phyloP scores from a whole-genome alignment of 2,888 invertebrate genomes.

The Pristionchus mayeri region DNA sequence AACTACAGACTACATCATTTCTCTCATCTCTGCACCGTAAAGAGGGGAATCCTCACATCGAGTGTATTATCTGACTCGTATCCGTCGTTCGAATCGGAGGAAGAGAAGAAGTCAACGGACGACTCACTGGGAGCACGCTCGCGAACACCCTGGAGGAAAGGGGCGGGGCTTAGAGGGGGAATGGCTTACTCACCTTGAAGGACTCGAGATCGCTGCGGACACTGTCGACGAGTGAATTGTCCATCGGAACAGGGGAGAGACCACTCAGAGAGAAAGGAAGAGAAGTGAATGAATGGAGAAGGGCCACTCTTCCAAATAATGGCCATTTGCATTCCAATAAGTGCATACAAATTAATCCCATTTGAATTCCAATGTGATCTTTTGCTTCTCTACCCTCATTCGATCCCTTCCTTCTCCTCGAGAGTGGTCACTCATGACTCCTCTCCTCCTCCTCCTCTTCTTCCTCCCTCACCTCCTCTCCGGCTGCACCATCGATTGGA shows the following conservation, averaged over 20 bases:
- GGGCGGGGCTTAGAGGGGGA: not conserved
- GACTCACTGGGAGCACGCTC: not conserved
- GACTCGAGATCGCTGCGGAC: slow-evolving; percentile 37
- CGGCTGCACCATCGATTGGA: not conserved
- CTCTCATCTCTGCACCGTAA: no score
- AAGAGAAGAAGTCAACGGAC: not conserved
- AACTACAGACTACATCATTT: no score
- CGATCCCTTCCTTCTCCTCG: not conserved
- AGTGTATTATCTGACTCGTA: slow-evolving; percentile 35
- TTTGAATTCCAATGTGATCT: not conserved
- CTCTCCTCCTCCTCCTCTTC: not conserved
- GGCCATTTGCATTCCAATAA: not conserved
- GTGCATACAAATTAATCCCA: not conserved
- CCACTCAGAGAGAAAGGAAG: slow-evolving; percentile 14
- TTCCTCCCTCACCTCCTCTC: not conserved
- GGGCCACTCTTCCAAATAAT: not conserved
- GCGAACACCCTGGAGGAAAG: slow-evolving; percentile 9
- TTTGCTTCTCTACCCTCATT: slow-evolving; percentile 16
- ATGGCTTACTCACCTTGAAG: slow-evolving; percentile 13
- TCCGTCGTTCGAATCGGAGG: not conserved
- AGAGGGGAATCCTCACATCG: not conserved
- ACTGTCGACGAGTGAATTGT: not conserved
- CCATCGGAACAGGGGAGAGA: slow-evolving; percentile 3
- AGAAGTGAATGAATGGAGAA: not conserved
- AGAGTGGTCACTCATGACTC: slow-evolving; percentile 24